Evolutionary conservation across 2,113 vertebrate genomes (phyloP), one percentile per base, ranked within the genome.

Genomic region (Calypte anna): DNA sequence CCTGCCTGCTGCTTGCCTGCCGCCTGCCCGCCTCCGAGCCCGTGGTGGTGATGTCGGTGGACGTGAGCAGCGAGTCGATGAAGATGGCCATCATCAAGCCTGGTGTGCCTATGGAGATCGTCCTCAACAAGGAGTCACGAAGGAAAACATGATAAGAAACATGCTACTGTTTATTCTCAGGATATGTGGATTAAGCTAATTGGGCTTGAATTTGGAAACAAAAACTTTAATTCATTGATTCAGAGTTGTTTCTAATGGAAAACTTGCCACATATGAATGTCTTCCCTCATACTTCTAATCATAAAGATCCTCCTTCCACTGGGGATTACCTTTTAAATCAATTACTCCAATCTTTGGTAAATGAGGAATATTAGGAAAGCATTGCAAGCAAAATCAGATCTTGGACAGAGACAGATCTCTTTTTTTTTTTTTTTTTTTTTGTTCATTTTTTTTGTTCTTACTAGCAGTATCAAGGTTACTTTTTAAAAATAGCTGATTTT

Each of bases 41-140:
- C 0, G 89, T 99, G 74, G 99, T 99, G 2, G 99, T 99, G 93
- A 99, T 99, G 99, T 99, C 99, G 12, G 98, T 99, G 40, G 99
- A 99, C 88, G 82, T 99, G 92, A 99, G 99, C 69, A 99, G 99
- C 28, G 99, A 99, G 84, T 99, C 99, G 94, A 98, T 99, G 98
- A 99, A 99, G 96, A 96, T 99, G 20, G 99, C 99, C 5, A 99
- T 99, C 12, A 99, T 99, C 59, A 99, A 99, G 87, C 99, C 99
- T 2, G 99, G 99, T 7, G 99, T 99, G 69, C 99, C 99, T 1
- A 99, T 99, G 99, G 99, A 99, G 93, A 99, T 99, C 23, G 99
- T 98, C 78, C 94, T 99, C 25, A 99, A 99, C 98, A 99, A 99
- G 99, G 33, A 33, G 33, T 33, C 33, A 33, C 33, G 33, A 33